These are phyloP conservation scores for Hypotaenidia okinawae DNA, from an alignment of 2,797 vertebrate species.

Conservation along the genomic window DNA sequence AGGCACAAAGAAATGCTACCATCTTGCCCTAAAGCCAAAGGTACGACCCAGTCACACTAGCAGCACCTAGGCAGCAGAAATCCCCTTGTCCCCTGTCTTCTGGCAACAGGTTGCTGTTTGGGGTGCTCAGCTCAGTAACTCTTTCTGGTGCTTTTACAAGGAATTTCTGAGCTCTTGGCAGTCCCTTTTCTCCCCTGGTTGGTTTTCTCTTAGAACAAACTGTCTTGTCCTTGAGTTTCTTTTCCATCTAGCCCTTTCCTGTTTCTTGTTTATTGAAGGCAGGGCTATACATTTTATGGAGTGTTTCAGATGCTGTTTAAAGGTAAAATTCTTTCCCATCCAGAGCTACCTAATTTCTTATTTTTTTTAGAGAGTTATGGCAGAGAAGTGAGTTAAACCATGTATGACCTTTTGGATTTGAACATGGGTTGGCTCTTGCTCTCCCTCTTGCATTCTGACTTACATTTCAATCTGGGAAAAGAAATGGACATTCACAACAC, in stretches of 20 bases:
- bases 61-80: not conserved
- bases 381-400: not conserved
- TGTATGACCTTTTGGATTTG: not conserved
- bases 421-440: not conserved
- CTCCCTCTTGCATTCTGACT: not conserved
- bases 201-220: not conserved
- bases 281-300: not conserved
- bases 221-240: not conserved
- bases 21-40: not conserved
- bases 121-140: not conserved
- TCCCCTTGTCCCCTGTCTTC: not conserved
- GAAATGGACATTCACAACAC: not conserved
- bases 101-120: not conserved
- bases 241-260: not conserved
- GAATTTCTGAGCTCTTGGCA: not conserved
- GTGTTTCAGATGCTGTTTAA: not conserved
- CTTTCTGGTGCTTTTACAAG: not conserved
- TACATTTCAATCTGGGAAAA: not conserved
- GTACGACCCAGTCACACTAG: not conserved
- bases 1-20: not conserved
- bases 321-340: not conserved
- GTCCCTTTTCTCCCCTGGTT: fast-evolving
- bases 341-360: not conserved
- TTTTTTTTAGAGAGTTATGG: not conserved
- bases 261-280: not conserved